phyloP scores from a whole-genome alignment of 2,797 vertebrate species.

The Myotis daubentonii region DNA sequence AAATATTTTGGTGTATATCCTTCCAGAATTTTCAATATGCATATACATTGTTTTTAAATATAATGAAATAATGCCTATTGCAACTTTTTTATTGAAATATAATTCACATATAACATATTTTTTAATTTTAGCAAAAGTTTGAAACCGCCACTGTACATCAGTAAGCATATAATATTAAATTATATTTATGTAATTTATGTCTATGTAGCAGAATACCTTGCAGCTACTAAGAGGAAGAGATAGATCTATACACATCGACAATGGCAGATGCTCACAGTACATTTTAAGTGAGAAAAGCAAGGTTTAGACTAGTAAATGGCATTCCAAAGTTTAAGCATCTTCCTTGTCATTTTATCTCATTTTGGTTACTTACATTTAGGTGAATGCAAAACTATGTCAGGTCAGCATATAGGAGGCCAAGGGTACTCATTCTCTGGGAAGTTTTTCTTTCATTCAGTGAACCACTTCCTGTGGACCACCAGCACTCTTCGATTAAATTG shows the following conservation, averaged over 20 bases:
- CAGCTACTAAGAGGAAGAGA: background rate
- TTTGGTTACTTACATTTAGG: background rate
- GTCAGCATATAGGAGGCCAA: background rate
- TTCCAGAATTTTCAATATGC: constrained; percentile 17
- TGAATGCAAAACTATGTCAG: background rate
- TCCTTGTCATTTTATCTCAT: background rate
- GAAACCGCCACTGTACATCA: background rate
- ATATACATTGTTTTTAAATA: background rate
- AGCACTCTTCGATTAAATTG: too few species aligned
- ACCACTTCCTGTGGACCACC: background rate
- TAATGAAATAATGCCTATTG: background rate
- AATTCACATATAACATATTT: background rate
- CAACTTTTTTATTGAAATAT: background rate
- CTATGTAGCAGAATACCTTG: too few species aligned
- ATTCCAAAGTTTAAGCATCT: background rate
- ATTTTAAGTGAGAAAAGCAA: background rate
- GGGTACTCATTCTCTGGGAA: background rate
- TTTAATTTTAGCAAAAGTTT: background rate
- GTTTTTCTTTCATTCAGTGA: too few species aligned
- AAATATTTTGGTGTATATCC: background rate
- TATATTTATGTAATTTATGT: background rate
- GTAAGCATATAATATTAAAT: background rate
- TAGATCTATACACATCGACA: too few species aligned
- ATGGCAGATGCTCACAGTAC: too few species aligned
- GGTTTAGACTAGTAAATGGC: background rate